Percentiles rank a stretch among this genome's conserved stretches.
phyloP scores from a whole-genome alignment of 2,888 invertebrate genomes.

The Apocheima hispidaria region DNA sequence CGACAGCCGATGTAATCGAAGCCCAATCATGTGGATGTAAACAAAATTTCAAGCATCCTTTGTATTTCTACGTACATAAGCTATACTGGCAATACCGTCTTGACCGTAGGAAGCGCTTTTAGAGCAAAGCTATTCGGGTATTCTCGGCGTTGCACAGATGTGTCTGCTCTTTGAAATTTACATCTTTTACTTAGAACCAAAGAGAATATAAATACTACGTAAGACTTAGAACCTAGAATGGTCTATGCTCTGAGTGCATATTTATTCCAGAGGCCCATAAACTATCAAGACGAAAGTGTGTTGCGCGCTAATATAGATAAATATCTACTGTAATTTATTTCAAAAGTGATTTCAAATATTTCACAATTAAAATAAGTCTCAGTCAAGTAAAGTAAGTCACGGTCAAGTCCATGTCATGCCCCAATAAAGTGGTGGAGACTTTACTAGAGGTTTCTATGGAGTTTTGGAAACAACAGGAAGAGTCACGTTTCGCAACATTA shows the following conservation, averaged over 20 bases:
- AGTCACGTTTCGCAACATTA: too few species aligned
- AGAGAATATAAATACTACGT: too few species aligned
- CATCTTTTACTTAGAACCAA: slow-evolving; percentile 21
- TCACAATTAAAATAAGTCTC: too few species aligned
- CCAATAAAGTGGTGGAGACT: too few species aligned
- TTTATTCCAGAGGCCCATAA: slow-evolving; percentile 1
- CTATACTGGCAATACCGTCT: slow-evolving; percentile 2
- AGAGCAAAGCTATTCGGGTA: slow-evolving; percentile 15
- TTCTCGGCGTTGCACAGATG: slow-evolving; percentile 7
- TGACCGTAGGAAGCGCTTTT: slow-evolving; percentile 11
- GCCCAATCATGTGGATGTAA: slow-evolving; percentile 40
- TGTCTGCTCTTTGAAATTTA: slow-evolving; percentile 24
- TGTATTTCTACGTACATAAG: slow-evolving; percentile 14
- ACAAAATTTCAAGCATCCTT: slow-evolving; percentile 39
- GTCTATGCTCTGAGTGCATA: not conserved
- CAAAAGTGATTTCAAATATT: too few species aligned
- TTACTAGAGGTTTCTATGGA: too few species aligned
- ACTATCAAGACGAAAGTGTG: slow-evolving; percentile 7
- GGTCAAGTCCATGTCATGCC: too few species aligned
- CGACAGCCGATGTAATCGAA: slow-evolving; percentile 38
- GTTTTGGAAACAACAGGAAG: too few species aligned
- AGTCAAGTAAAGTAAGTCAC: too few species aligned
- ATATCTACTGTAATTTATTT: too few species aligned
- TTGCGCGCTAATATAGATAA: too few species aligned
- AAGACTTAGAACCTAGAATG: slow-evolving; percentile 13